A percentile compares a stretch with the other conserved stretches of the same genome.
Evolutionary conservation across 2,797 vertebrate species (phyloP).

Genomic region (Dermochelys coriacea): DNA sequence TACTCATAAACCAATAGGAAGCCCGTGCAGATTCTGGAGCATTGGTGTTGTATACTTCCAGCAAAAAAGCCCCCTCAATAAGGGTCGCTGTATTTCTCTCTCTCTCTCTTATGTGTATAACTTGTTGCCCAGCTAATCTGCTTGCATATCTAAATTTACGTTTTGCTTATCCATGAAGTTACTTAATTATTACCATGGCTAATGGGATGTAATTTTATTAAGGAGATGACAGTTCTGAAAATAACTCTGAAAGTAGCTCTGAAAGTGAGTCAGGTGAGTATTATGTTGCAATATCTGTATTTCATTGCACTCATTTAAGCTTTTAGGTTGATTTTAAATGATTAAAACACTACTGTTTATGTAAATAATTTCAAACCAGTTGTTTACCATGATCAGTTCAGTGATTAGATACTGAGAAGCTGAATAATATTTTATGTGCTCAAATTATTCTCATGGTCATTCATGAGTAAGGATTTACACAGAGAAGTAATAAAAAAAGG

Average conservation of each 20-base stretch:
- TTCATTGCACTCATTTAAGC: background rate
- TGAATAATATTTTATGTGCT: background rate
- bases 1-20: background rate
- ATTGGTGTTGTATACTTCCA: background rate
- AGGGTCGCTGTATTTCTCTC: background rate
- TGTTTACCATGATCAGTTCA: background rate
- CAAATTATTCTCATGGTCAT: rapidly evolving
- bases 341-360: background rate
- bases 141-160: background rate
- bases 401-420: background rate
- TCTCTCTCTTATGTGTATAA: rapidly evolving
- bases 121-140: background rate
- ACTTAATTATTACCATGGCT: background rate
- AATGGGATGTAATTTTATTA: background rate
- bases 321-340: background rate
- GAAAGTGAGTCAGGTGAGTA: constrained; percentile 72
- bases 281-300: rapidly evolving
- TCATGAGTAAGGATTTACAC: background rate
- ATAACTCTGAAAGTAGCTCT: constrained; percentile 49
- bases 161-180: background rate
- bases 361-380: rapidly evolving
- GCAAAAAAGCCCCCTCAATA: background rate
- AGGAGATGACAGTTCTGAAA: constrained; percentile 47
- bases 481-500: background rate
- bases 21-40: background rate